Conservation (phyloP, 1,140 invertebrate species). For the Saxidomus purpurata region DNA sequence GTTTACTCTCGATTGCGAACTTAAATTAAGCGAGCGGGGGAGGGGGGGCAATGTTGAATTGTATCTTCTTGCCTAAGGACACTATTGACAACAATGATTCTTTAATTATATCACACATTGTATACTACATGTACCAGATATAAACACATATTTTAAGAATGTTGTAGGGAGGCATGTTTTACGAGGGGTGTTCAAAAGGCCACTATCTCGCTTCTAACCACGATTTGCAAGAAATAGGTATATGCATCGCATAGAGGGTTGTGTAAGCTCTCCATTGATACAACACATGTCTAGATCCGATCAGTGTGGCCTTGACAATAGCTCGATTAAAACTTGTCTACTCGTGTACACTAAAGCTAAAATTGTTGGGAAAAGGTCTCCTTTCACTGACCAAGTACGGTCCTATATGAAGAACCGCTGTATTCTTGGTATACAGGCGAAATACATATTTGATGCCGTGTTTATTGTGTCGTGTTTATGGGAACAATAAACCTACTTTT, state of each 20-base stretch:
- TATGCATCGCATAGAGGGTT: background rate
- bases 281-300: background rate
- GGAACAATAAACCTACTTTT: slow-evolving; percentile 14
- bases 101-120: too few relatives aligned
- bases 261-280: slow-evolving; percentile 16
- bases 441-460: slow-evolving; percentile 14
- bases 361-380: slow-evolving; percentile 28
- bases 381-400: slow-evolving; percentile 31
- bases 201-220: too few relatives aligned
- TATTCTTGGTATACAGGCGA: slow-evolving; percentile 31
- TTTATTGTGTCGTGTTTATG: slow-evolving; percentile 1
- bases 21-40: too few relatives aligned
- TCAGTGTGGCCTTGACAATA: slow-evolving; percentile 28
- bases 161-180: too few relatives aligned
- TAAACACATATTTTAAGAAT: too few relatives aligned
- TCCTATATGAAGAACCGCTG: slow-evolving; percentile 32
- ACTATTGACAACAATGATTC: too few relatives aligned
- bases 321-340: slow-evolving; percentile 21
- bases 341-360: slow-evolving; percentile 34
- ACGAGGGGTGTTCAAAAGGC: too few relatives aligned
- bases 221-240: too few relatives aligned
- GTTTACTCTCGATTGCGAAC: too few relatives aligned
- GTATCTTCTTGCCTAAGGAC: too few relatives aligned
- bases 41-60: too few relatives aligned
- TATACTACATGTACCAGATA: too few relatives aligned